Percentiles rank a stretch among this genome's conserved stretches.
Conservation (phyloP, 2,888 invertebrate genomes). For the Synanthedon myopaeformis region DNA sequence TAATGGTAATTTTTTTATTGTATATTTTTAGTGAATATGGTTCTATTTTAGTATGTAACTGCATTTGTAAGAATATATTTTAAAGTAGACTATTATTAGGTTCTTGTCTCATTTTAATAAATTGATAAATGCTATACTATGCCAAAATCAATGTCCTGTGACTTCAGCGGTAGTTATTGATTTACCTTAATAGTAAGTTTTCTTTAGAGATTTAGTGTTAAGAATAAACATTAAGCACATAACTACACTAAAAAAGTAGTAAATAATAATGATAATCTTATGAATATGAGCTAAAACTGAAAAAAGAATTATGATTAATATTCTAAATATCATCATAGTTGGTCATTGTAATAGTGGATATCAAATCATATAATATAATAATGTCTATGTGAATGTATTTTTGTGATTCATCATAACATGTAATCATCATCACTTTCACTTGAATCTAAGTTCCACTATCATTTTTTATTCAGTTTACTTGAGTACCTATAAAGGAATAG, state of each 20-base stretch:
- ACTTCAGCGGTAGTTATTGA: no score
- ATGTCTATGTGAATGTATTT: not conserved
- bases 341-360: conserved; percentile 5
- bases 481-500: no score
- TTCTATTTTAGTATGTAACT: not conserved
- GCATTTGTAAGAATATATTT: conserved; percentile 1
- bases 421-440: no score
- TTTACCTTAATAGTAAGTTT: no score
- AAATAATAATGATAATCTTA: conserved; percentile 54
- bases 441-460: no score
- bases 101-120: no score
- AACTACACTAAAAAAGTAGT: not conserved
- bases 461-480: no score
- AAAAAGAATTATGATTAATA: conserved; percentile 20
- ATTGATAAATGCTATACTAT: no score
- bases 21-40: conserved; percentile 12
- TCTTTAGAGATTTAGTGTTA: no score
- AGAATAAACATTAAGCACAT: no score
- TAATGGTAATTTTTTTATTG: conserved; percentile 6
- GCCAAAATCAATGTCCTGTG: no score
- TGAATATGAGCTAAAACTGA: conserved; percentile 61
- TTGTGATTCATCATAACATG: no score
- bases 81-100: not conserved
- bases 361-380: not conserved
- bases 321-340: conserved; percentile 13